Conservation (phyloP, 1,140 invertebrate genomes). For the Zaprionus ghesquierei region DNA sequence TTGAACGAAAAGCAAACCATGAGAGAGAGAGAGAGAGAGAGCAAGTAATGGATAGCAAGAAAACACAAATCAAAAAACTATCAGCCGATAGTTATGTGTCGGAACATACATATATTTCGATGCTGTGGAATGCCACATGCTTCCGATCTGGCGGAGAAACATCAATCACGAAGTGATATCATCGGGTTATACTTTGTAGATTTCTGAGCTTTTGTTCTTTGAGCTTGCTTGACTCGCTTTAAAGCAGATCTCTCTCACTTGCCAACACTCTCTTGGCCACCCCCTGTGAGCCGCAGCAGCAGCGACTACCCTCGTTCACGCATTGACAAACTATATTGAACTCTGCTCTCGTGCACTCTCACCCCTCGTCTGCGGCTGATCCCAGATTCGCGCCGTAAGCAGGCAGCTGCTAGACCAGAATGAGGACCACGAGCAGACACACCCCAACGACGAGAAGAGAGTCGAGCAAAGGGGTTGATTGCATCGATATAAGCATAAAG, state of each 20-base stretch:
- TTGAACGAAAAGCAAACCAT: neutral
- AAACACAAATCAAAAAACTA: neutral
- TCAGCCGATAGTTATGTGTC: no score
- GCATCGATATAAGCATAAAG: slow-evolving; percentile 3
- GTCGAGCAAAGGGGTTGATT: slow-evolving; percentile 19
- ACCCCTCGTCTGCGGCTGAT: slow-evolving; percentile 19
- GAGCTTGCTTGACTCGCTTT: neutral
- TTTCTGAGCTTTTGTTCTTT: neutral
- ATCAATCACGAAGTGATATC: neutral
- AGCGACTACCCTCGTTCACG: slow-evolving; percentile 18
- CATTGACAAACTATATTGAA: slow-evolving; percentile 26
- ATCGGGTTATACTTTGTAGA: neutral
- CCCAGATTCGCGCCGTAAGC: slow-evolving; percentile 6
- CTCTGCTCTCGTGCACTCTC: slow-evolving; percentile 3
- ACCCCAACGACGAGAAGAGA: slow-evolving; percentile 1
- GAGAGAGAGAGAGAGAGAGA: neutral
- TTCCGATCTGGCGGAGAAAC: neutral
- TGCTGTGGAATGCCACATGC: neutral
- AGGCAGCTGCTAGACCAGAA: slow-evolving; percentile 34
- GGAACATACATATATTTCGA: neutral
- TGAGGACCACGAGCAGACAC: neutral
- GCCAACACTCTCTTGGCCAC: neutral
- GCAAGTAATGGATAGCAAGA: neutral
- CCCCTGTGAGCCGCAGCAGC: neutral
- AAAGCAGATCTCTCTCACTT: neutral